Evolutionary conservation across 2,888 invertebrate genomes (phyloP).

Genomic region (Candidula unifasciata): DNA sequence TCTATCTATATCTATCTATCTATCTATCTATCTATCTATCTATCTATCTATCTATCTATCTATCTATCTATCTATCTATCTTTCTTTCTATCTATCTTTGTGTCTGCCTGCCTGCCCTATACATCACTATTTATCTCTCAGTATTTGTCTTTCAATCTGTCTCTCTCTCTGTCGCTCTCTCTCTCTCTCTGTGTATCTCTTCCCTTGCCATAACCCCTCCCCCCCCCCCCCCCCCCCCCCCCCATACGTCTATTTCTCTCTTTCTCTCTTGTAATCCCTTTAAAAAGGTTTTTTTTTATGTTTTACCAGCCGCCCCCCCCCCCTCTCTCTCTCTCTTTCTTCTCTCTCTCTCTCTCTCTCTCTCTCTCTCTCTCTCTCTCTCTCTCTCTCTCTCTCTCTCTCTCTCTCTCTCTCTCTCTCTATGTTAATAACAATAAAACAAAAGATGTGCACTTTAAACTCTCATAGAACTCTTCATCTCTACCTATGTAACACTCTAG

Average conservation of each 20-base stretch:
- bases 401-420: slow-evolving; percentile 60
- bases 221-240: not conserved
- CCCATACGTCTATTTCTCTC: not conserved
- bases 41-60: not conserved
- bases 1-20: not conserved
- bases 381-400: slow-evolving; percentile 67
- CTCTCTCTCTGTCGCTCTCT: not conserved
- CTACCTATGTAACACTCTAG: too few relatives aligned
- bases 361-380: slow-evolving; percentile 51
- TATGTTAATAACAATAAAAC: too few relatives aligned
- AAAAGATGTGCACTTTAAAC: too few relatives aligned
- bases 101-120: too few relatives aligned
- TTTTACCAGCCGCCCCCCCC: not conserved
- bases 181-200: not conserved
- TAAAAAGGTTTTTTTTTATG: not conserved
- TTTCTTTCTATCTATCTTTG: not conserved
- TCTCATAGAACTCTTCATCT: too few relatives aligned
- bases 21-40: not conserved
- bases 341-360: not conserved
- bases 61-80: not conserved
- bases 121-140: too few relatives aligned
- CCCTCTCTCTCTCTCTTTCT: not conserved
- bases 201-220: too few relatives aligned
- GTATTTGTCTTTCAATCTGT: not conserved
- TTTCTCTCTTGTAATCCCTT: too few relatives aligned